Evolutionary conservation across 1,140 invertebrate genomes (phyloP).

Genomic region (Mizuhopecten yessoensis): DNA sequence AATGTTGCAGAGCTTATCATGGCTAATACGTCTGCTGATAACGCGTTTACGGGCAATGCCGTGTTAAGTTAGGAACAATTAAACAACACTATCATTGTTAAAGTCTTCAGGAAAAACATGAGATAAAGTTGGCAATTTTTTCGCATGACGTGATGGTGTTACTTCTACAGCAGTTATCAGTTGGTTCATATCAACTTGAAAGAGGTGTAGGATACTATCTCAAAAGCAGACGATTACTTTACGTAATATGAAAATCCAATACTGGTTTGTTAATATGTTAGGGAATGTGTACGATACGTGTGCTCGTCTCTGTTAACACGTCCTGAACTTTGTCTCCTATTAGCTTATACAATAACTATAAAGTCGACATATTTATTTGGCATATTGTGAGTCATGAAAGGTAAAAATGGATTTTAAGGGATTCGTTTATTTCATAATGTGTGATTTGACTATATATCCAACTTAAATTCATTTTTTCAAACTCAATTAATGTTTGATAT

Average conservation of each 20-base stretch:
- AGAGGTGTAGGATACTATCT: neutral
- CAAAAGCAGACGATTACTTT: neutral
- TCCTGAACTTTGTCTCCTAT: neutral
- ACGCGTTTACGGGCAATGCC: neutral
- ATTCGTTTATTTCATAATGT: too few relatives aligned
- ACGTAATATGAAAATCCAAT: neutral
- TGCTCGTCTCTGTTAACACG: neutral
- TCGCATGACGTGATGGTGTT: conserved; percentile 15
- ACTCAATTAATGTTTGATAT: too few relatives aligned
- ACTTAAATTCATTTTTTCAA: too few relatives aligned
- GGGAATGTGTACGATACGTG: neutral
- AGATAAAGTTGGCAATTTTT: conserved; percentile 32
- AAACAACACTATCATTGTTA: neutral
- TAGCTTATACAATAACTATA: too few relatives aligned
- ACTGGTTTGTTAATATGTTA: neutral
- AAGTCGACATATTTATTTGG: too few relatives aligned
- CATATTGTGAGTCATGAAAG: too few relatives aligned
- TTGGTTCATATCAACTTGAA: neutral
- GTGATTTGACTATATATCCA: too few relatives aligned
- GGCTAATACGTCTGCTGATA: neutral
- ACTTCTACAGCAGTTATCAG: neutral
- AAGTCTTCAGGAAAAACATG: neutral
- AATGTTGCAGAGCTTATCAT: neutral
- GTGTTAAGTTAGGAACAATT: neutral
- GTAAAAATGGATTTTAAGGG: too few relatives aligned